Evolutionary conservation across 1,140 invertebrate genomes (phyloP).

Genomic region (Aradophagus sp.): DNA sequence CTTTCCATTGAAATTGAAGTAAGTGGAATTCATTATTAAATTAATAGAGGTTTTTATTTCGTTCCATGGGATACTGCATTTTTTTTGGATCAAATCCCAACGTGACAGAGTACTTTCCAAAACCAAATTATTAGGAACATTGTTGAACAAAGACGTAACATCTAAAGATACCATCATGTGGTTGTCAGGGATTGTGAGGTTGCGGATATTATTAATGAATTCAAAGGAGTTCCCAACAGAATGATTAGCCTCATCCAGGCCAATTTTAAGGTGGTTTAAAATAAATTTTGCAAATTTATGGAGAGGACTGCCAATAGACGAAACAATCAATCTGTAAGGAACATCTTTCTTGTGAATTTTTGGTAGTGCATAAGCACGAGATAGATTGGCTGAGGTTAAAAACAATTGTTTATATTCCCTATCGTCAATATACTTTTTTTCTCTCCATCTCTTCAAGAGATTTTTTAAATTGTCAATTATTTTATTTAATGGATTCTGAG

Average conservation of each 20-base stretch:
- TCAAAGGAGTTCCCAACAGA: slow-evolving; percentile 13
- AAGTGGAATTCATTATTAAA: background rate
- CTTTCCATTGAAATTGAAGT: background rate
- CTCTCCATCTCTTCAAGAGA: too few species aligned
- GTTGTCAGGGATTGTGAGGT: background rate
- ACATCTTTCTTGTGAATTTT: slow-evolving; percentile 6
- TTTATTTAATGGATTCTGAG: too few species aligned
- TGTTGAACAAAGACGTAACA: slow-evolving; percentile 15
- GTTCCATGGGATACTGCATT: slow-evolving; percentile 1
- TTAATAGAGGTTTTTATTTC: background rate
- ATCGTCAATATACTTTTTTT: background rate
- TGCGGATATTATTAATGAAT: slow-evolving; percentile 8
- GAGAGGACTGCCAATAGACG: slow-evolving; percentile 1
- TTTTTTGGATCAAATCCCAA: background rate
- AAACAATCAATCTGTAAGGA: slow-evolving; percentile 4
- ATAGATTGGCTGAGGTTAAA: background rate
- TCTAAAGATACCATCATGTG: slow-evolving; percentile 16
- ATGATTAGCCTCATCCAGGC: background rate
- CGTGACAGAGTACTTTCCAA: background rate
- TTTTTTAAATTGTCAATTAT: too few species aligned
- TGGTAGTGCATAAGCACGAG: slow-evolving; percentile 4
- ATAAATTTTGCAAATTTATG: slow-evolving; percentile 10
- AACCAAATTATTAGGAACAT: slow-evolving; percentile 13
- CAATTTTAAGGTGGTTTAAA: background rate
- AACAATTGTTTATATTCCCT: background rate